Evolutionary conservation across 1,140 invertebrate species (phyloP), one percentile per base, ranked within the genome.

Genomic region (Proales similis): DNA sequence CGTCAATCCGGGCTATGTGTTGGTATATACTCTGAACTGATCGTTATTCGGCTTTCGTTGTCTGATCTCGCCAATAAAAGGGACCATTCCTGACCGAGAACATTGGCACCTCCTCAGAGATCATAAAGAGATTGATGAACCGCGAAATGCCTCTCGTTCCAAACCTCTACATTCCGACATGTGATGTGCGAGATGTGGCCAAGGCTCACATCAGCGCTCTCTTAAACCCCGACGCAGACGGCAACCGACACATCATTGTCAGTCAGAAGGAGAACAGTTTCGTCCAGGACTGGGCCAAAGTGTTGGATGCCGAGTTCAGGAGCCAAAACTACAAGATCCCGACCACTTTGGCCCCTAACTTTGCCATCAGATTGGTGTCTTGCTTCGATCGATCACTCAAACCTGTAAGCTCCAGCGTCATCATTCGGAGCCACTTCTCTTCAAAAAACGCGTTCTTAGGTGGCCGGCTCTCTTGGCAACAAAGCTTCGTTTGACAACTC

Each of bases 101-200:
- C n/a, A 30, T 42, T 49, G 63, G 51, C 30, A 30, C 53, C 14
- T 63, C 48, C 17, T 67, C 70, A 14, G 49, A 76, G 66, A 39
- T 78, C 9, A 64, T 78, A 20, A 75, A 77, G 46, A 66, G 75
- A 6, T 67, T 81, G 47, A 64, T 81, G 66, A 72, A 78, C 45
- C 65, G 71, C 27, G 68, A 72, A 51, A 76, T 76, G 66, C 79
- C 78, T 12, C 70, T 76, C 49, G 57, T 79, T 9, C 79, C 81
- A 0, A 73, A 75, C 64, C 65, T 81, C 4, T 72, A 76, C 66
- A 70, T 81, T 24, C 66, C 72, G 2, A 63, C 79, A 17, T 76
- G 78, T 53, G 80, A 81, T 67, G 80, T 81, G 4, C 70, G 81
- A 30, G 81, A 81, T 69, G 80, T 81, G 6, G 81, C 81, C 4